Base-by-base conservation (phyloP, 1,140 invertebrate genomes). In the Stenopsyche tienmushanensis region DNA sequence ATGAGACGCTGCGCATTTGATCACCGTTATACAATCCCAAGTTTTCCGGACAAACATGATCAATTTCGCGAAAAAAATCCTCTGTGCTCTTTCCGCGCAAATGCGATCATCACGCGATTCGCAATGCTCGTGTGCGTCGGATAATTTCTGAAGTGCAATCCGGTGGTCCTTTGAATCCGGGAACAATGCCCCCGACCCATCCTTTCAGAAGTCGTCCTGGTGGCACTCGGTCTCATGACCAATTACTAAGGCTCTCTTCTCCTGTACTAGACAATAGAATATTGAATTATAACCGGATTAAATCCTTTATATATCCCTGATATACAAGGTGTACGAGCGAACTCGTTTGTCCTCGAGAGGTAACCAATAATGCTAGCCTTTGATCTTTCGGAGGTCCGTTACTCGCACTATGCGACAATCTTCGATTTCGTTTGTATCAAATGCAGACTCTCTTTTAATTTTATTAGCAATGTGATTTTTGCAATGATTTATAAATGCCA, bases 271-370 rank as follows among this genome's bases (percentile, higher is more conserved):
- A 47, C 44, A 47, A 47, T 47, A 18, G 44, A 9, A 47, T 47
- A 47, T 18, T 47, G 44, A 47, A 47, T 47, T 47, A 47, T 47
- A 47, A 47, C 44, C 44, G 17, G 8, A 47, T 47, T 47, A 47
- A 47, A 47, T 9, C 18, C 44, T 5, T 20, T 7, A 47, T 47
- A 47, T 20, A 47, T 47, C 44, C 44, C 7, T 20, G 44, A 13
- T 18, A 15, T 9, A 18, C 44, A 20, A 47, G 44, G 44, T 47
- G 44, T 47, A 47, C 10, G 7, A 18, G 44, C 44, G 10, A 20
- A 15, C 44, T 47, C 44, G 44, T 47, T 47, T 47, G 44, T 47
- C 44, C 44, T 47, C 44, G 44, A 20, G 17, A 47, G 10, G 44
- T 47, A 47, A 47, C 44, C 44, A 47, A 47, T 47, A 47, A 47